Evolutionary conservation across 2,888 invertebrate species (phyloP).

Genomic region (Epirrhoe alternata): DNA sequence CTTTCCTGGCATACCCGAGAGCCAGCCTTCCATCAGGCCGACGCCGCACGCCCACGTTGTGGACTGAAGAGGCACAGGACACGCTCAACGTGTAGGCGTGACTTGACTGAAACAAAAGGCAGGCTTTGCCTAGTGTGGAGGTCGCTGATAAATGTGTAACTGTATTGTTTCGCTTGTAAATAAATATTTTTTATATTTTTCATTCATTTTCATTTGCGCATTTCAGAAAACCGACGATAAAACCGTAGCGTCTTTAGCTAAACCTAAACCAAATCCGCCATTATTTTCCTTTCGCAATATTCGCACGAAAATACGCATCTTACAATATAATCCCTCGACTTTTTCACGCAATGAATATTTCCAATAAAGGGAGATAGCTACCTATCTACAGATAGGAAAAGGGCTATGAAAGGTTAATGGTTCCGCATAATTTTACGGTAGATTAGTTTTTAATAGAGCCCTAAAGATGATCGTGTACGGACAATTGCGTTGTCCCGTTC

Average conservation of each 20-base stretch:
- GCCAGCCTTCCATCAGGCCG: conserved; percentile 82
- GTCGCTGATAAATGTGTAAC: too few relatives aligned
- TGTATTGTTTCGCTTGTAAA: too few relatives aligned
- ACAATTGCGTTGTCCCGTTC: neutral
- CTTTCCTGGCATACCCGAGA: conserved; percentile 79
- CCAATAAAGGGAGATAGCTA: conserved; percentile 30
- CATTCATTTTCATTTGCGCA: too few relatives aligned
- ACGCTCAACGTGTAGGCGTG: conserved; percentile 84
- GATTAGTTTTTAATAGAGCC: conserved; percentile 45
- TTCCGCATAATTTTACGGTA: conserved; percentile 46
- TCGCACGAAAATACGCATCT: conserved; percentile 1
- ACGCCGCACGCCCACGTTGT: conserved; percentile 84
- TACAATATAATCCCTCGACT: conserved; percentile 15
- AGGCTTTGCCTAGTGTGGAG: too few relatives aligned
- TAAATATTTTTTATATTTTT: too few relatives aligned
- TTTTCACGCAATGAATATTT: conserved; percentile 37
- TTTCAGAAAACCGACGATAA: too few relatives aligned
- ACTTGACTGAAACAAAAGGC: conserved; percentile 67
- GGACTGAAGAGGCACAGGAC: conserved; percentile 79
- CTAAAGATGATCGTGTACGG: conserved; percentile 8
- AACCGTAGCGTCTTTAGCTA: neutral
- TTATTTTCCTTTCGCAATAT: neutral
- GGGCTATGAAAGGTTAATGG: conserved; percentile 42
- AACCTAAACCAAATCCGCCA: neutral
- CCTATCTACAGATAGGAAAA: conserved; percentile 16